A percentile compares a stretch with the other conserved stretches of the same genome.
These are phyloP conservation scores for Pycnomerus fuliginosus DNA, from an alignment of 2,888 invertebrate genomes.

Conservation along the genomic window DNA sequence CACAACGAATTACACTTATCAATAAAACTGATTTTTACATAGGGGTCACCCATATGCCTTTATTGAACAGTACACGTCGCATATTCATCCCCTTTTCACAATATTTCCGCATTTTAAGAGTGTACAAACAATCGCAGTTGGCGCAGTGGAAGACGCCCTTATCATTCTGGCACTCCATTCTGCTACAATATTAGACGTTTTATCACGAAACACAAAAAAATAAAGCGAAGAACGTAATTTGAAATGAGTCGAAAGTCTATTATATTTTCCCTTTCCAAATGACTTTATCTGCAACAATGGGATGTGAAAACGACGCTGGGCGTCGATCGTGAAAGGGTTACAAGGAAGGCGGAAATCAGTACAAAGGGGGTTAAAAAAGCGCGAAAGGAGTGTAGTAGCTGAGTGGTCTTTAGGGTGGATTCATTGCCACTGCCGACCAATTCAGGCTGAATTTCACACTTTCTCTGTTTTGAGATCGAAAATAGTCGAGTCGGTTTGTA, in stretches of 20 bases:
- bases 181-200: too few relatives aligned
- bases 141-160: slow-evolving; percentile 10
- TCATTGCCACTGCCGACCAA: slow-evolving; percentile 44
- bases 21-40: slow-evolving; percentile 11
- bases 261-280: slow-evolving; percentile 39
- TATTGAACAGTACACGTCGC: slow-evolving; percentile 12
- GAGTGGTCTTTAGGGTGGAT: slow-evolving; percentile 49
- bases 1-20: slow-evolving; percentile 16
- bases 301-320: slow-evolving; percentile 39
- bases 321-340: slow-evolving; percentile 47
- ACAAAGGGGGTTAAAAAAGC: slow-evolving; percentile 40
- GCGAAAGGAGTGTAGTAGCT: slow-evolving; percentile 44
- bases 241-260: slow-evolving; percentile 37
- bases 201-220: slow-evolving; percentile 13
- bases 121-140: slow-evolving; percentile 8
- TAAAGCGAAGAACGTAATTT: slow-evolving; percentile 24
- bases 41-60: slow-evolving; percentile 15
- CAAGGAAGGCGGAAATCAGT: slow-evolving; percentile 49
- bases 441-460: slow-evolving; percentile 47
- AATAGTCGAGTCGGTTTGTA: background rate
- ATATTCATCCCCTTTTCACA: slow-evolving; percentile 11
- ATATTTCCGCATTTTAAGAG: slow-evolving; percentile 7
- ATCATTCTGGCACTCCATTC: slow-evolving; percentile 13
- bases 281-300: slow-evolving; percentile 46
- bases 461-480: too few relatives aligned